Evolutionary conservation across 2,888 invertebrate genomes (phyloP).

Genomic region (Drosophila neonasuta): DNA sequence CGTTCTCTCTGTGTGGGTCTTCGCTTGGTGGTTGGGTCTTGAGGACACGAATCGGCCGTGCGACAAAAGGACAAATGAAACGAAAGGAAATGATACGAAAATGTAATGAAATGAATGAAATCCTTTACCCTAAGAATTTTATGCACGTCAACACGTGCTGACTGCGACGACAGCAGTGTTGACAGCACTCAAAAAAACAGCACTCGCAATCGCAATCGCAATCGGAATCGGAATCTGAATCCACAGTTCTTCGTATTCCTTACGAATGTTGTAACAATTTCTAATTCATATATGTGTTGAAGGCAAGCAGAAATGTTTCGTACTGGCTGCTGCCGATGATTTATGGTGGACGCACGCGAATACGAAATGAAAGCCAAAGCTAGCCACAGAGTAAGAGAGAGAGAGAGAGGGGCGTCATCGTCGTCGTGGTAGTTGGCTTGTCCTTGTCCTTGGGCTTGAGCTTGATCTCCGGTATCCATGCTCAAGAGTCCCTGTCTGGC

Average conservation of each 20-base stretch:
- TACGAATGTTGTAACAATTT: constrained; percentile 61
- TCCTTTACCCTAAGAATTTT: constrained; percentile 79
- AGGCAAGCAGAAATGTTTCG: constrained; percentile 3
- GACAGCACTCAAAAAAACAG: constrained; percentile 46
- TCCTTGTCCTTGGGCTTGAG: too few relatives aligned
- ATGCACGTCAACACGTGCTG: constrained; percentile 77
- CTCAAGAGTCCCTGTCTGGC: constrained; percentile 20
- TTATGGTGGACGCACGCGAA: constrained; percentile 68
- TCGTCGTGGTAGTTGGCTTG: constrained; percentile 32
- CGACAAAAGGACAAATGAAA: constrained; percentile 53
- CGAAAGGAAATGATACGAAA: constrained; percentile 47
- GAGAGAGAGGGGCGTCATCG: not conserved
- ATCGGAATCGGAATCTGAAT: constrained; percentile 12
- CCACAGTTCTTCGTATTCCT: not conserved
- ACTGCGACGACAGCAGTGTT: constrained; percentile 53
- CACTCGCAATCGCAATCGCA: not conserved
- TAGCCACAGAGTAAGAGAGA: constrained; percentile 15
- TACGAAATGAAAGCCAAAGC: constrained; percentile 61
- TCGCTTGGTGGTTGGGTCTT: constrained; percentile 30
- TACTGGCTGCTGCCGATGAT: constrained; percentile 53
- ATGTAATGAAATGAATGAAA: constrained; percentile 62
- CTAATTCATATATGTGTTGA: constrained; percentile 71
- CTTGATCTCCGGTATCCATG: not conserved
- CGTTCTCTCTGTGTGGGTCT: constrained; percentile 3
- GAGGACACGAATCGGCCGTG: constrained; percentile 53